phyloP scores from a whole-genome alignment of 2,797 vertebrate species.

The Poecile montanus region DNA sequence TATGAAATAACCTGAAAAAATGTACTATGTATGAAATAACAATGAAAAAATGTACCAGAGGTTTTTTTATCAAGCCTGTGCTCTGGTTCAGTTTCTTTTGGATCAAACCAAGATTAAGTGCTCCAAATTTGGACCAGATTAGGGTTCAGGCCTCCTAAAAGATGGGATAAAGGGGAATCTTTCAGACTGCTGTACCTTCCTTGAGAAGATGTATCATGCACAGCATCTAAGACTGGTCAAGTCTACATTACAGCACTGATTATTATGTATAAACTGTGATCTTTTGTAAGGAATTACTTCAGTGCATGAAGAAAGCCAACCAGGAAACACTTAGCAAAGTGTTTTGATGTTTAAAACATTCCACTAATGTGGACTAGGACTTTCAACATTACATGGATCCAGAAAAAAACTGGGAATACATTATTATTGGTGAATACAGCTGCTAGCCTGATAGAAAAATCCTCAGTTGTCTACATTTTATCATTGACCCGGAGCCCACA shows the following conservation, averaged over 20 bases:
- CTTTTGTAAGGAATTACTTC: not conserved
- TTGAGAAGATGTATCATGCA: not conserved
- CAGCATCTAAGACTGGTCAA: not conserved
- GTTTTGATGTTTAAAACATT: constrained; percentile 14
- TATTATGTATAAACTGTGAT: not conserved
- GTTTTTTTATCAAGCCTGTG: not conserved
- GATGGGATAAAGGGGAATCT: not conserved
- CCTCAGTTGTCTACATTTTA: not conserved
- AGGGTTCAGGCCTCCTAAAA: not conserved
- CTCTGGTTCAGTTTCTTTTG: not conserved
- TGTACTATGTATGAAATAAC: not conserved
- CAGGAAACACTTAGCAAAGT: not conserved
- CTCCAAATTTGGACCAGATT: not conserved
- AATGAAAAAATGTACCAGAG: not conserved
- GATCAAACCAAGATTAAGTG: not conserved
- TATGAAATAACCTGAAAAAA: not conserved
- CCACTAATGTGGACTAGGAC: not conserved
- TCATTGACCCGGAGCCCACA: not conserved
- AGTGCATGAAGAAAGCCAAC: not conserved
- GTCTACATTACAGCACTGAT: not conserved
- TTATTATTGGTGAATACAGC: not conserved
- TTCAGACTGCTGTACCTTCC: not conserved
- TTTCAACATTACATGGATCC: not conserved
- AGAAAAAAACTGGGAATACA: constrained; percentile 2
- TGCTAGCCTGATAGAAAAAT: not conserved